These are phyloP conservation scores for Drosophila aff. DNA, from an alignment of 1,140 invertebrate species.

Conservation along the genomic window DNA sequence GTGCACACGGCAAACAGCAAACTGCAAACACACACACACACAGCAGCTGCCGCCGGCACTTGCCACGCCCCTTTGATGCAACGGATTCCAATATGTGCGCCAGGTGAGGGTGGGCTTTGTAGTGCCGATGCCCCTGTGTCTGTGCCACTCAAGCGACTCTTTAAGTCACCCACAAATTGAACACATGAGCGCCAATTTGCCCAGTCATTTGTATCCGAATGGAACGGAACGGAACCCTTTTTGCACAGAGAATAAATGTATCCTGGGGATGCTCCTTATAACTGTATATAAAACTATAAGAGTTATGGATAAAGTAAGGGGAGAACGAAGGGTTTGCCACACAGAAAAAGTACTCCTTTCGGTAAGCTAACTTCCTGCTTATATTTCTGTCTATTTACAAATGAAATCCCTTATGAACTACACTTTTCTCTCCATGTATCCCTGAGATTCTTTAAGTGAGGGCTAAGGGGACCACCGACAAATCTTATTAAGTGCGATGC, in stretches of 20 bases:
- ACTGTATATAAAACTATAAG: too few species aligned
- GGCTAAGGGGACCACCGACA: slow-evolving; percentile 2
- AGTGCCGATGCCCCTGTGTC: not conserved
- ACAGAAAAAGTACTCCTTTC: not conserved
- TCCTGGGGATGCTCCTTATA: not conserved
- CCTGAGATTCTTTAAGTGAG: not conserved
- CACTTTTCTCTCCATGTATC: not conserved
- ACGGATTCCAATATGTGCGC: slow-evolving; percentile 36
- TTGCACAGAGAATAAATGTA: not conserved
- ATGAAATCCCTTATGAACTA: not conserved
- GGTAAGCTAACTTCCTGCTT: not conserved
- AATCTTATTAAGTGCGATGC: slow-evolving; percentile 58
- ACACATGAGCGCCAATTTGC: slow-evolving; percentile 33
- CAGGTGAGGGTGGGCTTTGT: not conserved
- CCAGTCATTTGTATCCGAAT: slow-evolving; percentile 11
- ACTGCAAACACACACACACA: slow-evolving; percentile 33
- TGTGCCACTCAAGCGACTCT: slow-evolving; percentile 7
- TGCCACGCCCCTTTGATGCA: slow-evolving; percentile 56
- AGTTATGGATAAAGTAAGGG: too few species aligned
- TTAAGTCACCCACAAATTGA: slow-evolving; percentile 48
- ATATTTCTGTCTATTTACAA: not conserved
- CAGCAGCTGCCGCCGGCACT: slow-evolving; percentile 6
- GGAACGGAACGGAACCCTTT: slow-evolving; percentile 1
- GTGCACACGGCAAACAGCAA: slow-evolving; percentile 42
- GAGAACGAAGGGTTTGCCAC: not conserved